Conservation (phyloP, 2,888 invertebrate genomes). For the Tipula vernalis region DNA sequence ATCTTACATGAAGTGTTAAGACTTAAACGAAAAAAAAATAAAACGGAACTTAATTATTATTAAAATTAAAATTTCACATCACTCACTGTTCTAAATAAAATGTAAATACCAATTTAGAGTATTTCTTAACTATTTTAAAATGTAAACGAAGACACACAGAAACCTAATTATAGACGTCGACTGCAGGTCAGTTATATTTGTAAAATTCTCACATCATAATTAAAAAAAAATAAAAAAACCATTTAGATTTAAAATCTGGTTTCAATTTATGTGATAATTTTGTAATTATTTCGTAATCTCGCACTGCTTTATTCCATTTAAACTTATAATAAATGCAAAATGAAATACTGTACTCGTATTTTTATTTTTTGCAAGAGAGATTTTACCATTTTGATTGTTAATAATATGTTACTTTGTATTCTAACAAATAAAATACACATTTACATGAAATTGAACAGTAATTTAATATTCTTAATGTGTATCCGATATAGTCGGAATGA, state of each 20-base stretch:
- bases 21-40: not conserved
- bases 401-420: not conserved
- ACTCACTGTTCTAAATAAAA: not conserved
- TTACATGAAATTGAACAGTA: not conserved
- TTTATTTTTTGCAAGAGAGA: not conserved
- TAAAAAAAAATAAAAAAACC: not conserved
- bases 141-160: not conserved
- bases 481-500: not conserved
- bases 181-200: not conserved
- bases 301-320: not conserved
- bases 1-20: not conserved
- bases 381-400: not conserved
- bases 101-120: not conserved
- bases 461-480: conserved; percentile 4
- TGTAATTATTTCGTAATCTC: not conserved
- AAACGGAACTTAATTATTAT: not conserved
- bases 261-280: not conserved
- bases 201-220: not conserved
- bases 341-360: not conserved
- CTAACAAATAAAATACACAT: not conserved
- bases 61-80: not conserved
- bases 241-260: not conserved
- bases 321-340: not conserved
- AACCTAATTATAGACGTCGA: not conserved
- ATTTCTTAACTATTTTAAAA: not conserved